Conservation (phyloP, 2,113 vertebrate genomes). For the Seriola dumerili region DNA sequence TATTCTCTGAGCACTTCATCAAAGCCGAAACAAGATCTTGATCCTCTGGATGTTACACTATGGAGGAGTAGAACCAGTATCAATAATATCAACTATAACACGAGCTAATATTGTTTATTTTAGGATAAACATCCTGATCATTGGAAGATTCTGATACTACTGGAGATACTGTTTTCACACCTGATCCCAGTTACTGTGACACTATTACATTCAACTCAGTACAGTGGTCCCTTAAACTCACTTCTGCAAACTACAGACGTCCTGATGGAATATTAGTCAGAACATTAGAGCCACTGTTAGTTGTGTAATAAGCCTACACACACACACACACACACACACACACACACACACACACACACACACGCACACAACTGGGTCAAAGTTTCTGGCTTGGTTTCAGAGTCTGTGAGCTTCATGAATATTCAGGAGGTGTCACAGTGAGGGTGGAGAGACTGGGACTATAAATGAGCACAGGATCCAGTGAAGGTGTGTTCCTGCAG, state of each 20-base stretch:
- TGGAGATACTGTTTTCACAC: not conserved
- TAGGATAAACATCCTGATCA: not conserved
- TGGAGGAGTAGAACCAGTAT: not conserved
- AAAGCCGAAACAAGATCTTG: not conserved
- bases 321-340: too few relatives aligned
- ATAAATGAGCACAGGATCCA: constrained; percentile 51
- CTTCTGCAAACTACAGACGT: not conserved
- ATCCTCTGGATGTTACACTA: too few relatives aligned
- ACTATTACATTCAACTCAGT: not conserved
- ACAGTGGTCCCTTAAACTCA: not conserved
- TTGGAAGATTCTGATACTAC: not conserved
- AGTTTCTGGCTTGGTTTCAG: constrained; percentile 32
- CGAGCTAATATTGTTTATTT: not conserved
- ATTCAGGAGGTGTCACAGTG: constrained; percentile 42
- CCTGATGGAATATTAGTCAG: not conserved
- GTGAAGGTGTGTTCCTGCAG: not conserved
- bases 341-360: too few relatives aligned
- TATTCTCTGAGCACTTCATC: not conserved
- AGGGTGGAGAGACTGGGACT: constrained; percentile 48
- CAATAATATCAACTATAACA: not conserved
- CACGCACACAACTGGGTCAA: constrained; percentile 43
- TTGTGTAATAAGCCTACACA: not conserved
- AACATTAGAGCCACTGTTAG: not conserved
- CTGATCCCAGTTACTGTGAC: not conserved
- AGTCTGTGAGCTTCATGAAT: constrained; percentile 40